Base-by-base conservation (phyloP, 2,113 vertebrate species). In the Serilophus lunatus region DNA sequence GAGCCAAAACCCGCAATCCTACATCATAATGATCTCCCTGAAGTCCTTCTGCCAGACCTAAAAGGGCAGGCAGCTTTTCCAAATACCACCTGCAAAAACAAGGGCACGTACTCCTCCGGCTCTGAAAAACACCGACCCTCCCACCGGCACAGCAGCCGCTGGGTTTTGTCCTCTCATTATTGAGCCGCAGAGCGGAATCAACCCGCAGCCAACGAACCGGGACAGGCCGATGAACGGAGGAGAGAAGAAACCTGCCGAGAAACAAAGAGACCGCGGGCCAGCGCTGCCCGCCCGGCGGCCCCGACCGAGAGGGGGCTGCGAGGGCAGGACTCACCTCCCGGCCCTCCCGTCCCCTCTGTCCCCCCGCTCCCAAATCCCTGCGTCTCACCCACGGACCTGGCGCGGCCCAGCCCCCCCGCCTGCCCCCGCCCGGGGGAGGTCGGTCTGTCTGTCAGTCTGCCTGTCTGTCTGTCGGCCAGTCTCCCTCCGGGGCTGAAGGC, bases 91-190 rank as follows among this genome's bases (percentile, higher is more conserved):
- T 19, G 57, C 44, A 60, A 47, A 75, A 92, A 35, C 76, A 88
- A 88, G 80, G 94, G 33, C 81, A 50, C 3, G 0, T 18, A 85
- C 45, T 7, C 25, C 35, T 89, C 64, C 8, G 2, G 13, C 68
- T 88, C 57, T 10, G 3, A 40, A 60, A 77, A 45, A 78, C 2
- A 74, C 40, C 40, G n/a, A 57, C 87, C 81, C 79, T 57, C 89
- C 0, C 1, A 1, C 22, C 2, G 35, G 3, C 20, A 8, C 16
- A 38, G 33, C 49, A 59, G 31, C 4, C 15, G 10, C 53, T n/a
- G 40, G 10, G 59, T 4, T 81, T 82, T 18, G 49, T 12, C 44
- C 36, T 6, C 63, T 0, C 26, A n/a, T 53, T 53, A 65, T 61
- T 91, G 69, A 82, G 11, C 40, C 31, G 12, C 1, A 31, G 1